Evolutionary conservation across 1,140 invertebrate genomes (phyloP).

Genomic region (Neotoxoptera formosana): DNA sequence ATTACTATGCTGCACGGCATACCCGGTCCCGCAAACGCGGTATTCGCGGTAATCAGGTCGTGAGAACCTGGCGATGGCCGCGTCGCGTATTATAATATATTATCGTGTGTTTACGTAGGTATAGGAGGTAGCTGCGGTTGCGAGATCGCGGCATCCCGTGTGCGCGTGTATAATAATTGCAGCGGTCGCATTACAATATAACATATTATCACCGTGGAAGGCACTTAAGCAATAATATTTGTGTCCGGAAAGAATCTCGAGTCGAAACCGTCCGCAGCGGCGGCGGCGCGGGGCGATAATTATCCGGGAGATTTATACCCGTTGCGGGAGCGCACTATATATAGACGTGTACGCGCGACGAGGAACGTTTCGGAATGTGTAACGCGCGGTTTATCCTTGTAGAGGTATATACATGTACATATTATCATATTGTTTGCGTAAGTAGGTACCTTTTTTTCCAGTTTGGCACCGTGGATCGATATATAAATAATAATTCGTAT

Average conservation of each 20-base stretch:
- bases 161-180: not conserved
- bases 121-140: not conserved
- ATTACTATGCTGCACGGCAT: not conserved
- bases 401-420: not conserved
- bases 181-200: not conserved
- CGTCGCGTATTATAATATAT: not conserved
- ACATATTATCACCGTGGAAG: not conserved
- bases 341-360: not conserved
- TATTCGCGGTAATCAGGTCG: not conserved
- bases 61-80: not conserved
- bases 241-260: not conserved
- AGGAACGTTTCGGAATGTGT: constrained; percentile 9
- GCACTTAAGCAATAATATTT: not conserved
- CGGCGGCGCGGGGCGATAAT: not conserved
- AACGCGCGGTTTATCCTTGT: not conserved
- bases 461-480: too few relatives aligned
- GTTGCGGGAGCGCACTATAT: not conserved
- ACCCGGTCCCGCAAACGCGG: not conserved
- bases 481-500: too few relatives aligned
- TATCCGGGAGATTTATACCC: not conserved
- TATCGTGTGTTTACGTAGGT: not conserved
- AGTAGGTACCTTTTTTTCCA: not conserved
- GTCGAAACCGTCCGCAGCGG: not conserved
- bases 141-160: not conserved
- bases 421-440: not conserved